phyloP scores from a whole-genome alignment of 2,113 vertebrate genomes.

The chimpanzee (Pan troglodytes) region DNA sequence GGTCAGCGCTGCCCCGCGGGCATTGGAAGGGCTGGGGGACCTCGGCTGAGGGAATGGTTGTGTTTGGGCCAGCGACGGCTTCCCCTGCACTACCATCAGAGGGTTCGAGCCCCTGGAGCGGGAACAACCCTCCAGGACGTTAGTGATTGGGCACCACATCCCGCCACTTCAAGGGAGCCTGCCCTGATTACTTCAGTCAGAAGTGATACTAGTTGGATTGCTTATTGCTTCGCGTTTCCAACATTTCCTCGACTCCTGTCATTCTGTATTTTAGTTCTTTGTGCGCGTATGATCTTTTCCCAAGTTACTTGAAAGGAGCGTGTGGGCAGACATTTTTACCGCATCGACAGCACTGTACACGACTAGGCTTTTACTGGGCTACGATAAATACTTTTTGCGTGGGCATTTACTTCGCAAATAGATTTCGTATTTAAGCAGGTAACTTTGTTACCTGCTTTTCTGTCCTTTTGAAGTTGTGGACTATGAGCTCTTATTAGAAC shows the following conservation, averaged over 20 bases:
- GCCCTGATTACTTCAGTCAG: fast-evolving
- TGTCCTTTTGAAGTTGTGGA: not conserved
- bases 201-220: not conserved
- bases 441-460: not conserved
- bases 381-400: not conserved
- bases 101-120: not conserved
- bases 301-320: not conserved
- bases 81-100: fast-evolving
- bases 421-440: not conserved
- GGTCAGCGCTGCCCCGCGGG: not conserved
- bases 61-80: not conserved
- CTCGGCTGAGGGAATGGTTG: not conserved
- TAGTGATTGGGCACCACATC: not conserved
- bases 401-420: not conserved
- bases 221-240: not conserved
- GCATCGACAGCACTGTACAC: no score
- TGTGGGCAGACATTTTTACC: not conserved
- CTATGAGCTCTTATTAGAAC: not conserved
- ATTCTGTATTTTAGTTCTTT: not conserved
- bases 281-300: not conserved
- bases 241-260: not conserved
- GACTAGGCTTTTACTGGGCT: not conserved
- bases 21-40: not conserved
- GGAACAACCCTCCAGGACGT: not conserved
- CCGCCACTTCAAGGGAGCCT: not conserved